Evolutionary conservation across 2,888 invertebrate species (phyloP).

Genomic region (Furcula furcula): DNA sequence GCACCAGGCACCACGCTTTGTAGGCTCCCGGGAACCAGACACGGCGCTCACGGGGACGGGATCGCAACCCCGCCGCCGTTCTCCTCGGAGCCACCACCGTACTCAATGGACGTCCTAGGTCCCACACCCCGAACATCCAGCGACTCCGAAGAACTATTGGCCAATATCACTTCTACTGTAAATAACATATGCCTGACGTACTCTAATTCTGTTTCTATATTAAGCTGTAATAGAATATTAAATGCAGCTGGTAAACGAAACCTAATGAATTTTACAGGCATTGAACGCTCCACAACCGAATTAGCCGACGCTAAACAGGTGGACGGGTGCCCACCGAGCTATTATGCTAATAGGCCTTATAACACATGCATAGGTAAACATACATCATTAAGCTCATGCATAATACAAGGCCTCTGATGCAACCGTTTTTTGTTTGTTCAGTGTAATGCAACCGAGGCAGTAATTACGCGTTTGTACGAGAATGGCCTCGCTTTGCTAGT

Average conservation of each 20-base stretch:
- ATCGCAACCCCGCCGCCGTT: too few relatives aligned
- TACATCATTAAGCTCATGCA: slow-evolving; percentile 29
- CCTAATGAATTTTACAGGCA: slow-evolving; percentile 28
- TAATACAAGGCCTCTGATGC: slow-evolving; percentile 20
- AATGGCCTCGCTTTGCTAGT: neutral
- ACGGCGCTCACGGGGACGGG: too few relatives aligned
- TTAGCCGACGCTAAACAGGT: slow-evolving; percentile 36
- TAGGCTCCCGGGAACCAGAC: too few relatives aligned
- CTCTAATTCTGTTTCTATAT: neutral
- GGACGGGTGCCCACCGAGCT: slow-evolving; percentile 31
- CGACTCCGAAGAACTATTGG: too few relatives aligned
- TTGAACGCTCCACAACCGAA: slow-evolving; percentile 28
- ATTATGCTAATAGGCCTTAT: slow-evolving; percentile 41
- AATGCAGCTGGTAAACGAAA: slow-evolving; percentile 19
- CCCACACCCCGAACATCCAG: too few relatives aligned
- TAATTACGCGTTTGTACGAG: neutral
- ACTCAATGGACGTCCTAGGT: too few relatives aligned
- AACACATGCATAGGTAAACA: slow-evolving; percentile 30
- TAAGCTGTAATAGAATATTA: slow-evolving; percentile 4
- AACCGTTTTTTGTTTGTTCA: slow-evolving; percentile 15
- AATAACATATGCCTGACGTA: too few relatives aligned
- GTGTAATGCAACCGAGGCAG: slow-evolving; percentile 2
- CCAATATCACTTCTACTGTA: too few relatives aligned
- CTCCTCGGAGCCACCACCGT: too few relatives aligned
- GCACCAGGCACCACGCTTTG: too few relatives aligned